Evolutionary conservation across 2,113 vertebrate species (phyloP), one percentile per base, ranked within the genome.

Genomic region (Sceloporus tristichus): DNA sequence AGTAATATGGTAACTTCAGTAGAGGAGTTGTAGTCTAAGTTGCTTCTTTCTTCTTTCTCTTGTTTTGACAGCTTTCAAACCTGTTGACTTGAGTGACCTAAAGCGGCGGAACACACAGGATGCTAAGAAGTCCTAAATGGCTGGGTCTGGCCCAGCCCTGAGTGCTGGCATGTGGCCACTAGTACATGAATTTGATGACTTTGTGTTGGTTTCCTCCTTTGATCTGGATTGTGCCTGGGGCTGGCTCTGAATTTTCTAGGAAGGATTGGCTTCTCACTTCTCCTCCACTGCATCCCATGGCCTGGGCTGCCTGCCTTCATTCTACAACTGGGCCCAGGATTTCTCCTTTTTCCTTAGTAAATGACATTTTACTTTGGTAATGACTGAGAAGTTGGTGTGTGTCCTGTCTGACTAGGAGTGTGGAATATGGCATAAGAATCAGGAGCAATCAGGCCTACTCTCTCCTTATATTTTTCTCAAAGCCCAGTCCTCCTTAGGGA

Each of bases 61-160:
- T 59, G 82, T 88, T 82, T 86, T 10, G 11, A n/a, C 96, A 99
- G 98, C 98, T 93, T 99, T 99, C 94, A 98, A 97, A 84, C 98
- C 98, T 88, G 96, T 99, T 79, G 98, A 99, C 96, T 96, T 99
- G 96, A 98, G 97, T 16, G 98, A 98, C 92, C 96, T 98, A 94
- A 98, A 97, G 94, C 98, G 98, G 92, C 96, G 98, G 93, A 98
- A 95, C 95, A 96, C 97, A 97, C 98, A 98, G 93, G 98, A 98
- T 80, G 93, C 97, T 90, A 98, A 98, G 95, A 99, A 98, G 96
- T 98, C 98, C 92, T 99, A 98, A 97, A 83, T 25, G 88, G 40
- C 78, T 40, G 74, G 66, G 70, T 4, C 42, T 83, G 74, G 42
- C 40, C 48, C 42, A 84, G 74, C 81, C 23, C 74, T 21, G 74